These are phyloP conservation scores for Phrynosoma platyrhinos DNA, from an alignment of 2,113 vertebrate species.

Conservation along the genomic window DNA sequence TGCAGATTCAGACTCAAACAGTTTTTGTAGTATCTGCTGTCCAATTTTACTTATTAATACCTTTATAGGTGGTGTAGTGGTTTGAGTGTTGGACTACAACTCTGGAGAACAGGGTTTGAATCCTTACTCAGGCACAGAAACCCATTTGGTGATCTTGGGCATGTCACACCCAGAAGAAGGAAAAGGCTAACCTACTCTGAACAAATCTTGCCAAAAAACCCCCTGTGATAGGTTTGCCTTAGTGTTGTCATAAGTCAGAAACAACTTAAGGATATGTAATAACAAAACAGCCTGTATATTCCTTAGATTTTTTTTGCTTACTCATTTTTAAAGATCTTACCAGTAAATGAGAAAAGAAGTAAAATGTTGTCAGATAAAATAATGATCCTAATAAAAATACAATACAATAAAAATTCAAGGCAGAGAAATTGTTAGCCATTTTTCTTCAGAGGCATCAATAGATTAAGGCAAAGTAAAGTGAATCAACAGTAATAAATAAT, in stretches of 20 bases:
- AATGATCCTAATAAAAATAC: not conserved
- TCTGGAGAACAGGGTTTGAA: too few species aligned
- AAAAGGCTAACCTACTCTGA: too few species aligned
- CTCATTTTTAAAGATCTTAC: not conserved
- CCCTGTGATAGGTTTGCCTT: too few species aligned
- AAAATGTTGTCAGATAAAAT: not conserved
- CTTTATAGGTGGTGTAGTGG: too few species aligned
- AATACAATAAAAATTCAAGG: not conserved
- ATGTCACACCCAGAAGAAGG: too few species aligned
- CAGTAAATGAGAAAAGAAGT: not conserved
- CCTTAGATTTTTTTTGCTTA: not conserved
- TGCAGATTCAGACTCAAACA: not conserved
- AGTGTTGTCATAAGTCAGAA: too few species aligned
- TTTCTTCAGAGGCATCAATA: not conserved
- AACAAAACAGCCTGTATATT: not conserved
- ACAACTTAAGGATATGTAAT: too few species aligned
- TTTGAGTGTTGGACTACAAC: too few species aligned
- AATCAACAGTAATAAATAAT: not conserved
- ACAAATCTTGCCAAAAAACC: too few species aligned
- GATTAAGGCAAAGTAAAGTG: not conserved
- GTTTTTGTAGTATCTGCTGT: not conserved
- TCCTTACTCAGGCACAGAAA: too few species aligned
- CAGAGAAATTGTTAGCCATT: not conserved
- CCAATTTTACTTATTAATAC: not conserved
- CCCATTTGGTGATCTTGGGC: too few species aligned